Evolutionary conservation across 2,888 invertebrate species (phyloP), one percentile per base, ranked within the genome.

Genomic region (Amorpha juglandis): DNA sequence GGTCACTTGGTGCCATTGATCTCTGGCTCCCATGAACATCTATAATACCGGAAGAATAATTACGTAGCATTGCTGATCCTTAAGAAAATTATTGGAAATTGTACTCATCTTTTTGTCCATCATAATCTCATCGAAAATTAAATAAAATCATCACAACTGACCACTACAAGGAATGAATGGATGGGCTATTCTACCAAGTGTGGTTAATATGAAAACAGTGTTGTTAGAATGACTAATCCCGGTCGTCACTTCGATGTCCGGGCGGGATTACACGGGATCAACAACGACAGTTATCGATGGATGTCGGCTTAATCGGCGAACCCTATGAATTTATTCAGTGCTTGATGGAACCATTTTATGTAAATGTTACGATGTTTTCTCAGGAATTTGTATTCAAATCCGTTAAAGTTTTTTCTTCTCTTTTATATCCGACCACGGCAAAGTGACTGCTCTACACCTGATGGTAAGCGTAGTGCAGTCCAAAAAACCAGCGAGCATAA

Each of bases 121-220:
- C n/a, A n/a, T n/a, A n/a, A 27, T 27, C 27, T 27, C 4, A 27
- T 27, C 1, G 27, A 3, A 1, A 27, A 27, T 3, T 27, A 27
- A 27, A 2, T 6, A 38, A 38, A 9, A 38, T 12, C 2, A 45
- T 14, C 11, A 14, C 9, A 3, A 45, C 11, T 14, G 45, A 14
- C 45, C 45, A 14, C 12, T 14, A 45, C 9, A 7, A 42, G 7
- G 14, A 45, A 45, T 45, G 6, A 6, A 45, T 11, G 14, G 14
- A 14, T 11, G 45, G 58, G 58, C 12, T 58, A 19, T 42, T 58
- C 19, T 55, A 35, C 12, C 19, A 58, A 58, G 38, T 38, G 35
- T 19, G 58, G 6, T 16, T 58, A 58, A 63, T 63, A 63, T 63
- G 47, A 63, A 63, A 63, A 45, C 33, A 63, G n/a, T 63, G 33